A percentile compares a stretch with the other conserved stretches of the same genome.
Evolutionary conservation across 2,888 invertebrate genomes (phyloP).

Genomic region (Acronicta aceris): DNA sequence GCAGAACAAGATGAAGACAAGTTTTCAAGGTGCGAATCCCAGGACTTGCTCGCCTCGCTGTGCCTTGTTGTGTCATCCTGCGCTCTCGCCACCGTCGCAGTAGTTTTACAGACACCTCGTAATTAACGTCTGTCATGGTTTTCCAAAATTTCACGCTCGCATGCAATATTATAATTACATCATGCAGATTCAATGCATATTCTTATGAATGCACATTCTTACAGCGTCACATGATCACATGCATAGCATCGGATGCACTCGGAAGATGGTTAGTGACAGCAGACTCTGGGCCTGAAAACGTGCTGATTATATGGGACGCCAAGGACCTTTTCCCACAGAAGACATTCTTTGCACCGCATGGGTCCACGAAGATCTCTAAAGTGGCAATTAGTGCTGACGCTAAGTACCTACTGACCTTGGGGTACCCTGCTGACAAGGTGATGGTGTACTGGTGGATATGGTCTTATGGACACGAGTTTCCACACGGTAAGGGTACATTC

Average conservation of each 20-base stretch:
- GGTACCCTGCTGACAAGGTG: constrained; percentile 76
- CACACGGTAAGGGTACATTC: constrained; percentile 84
- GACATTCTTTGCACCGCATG: constrained; percentile 88
- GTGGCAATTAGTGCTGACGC: constrained; percentile 88
- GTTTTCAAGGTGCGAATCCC: too few relatives aligned
- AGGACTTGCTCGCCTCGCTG: too few relatives aligned
- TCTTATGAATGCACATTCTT: too few relatives aligned
- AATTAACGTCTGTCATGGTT: too few relatives aligned
- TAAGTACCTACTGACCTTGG: constrained; percentile 89
- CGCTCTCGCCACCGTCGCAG: too few relatives aligned
- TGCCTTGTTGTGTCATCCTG: too few relatives aligned
- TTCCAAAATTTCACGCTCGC: too few relatives aligned
- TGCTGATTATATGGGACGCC: constrained; percentile 90
- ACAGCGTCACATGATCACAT: constrained; percentile 86
- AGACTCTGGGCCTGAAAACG: constrained; percentile 88
- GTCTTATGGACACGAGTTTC: constrained; percentile 85
- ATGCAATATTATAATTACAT: too few relatives aligned
- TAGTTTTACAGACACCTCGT: too few relatives aligned
- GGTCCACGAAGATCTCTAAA: constrained; percentile 71
- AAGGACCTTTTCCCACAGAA: constrained; percentile 82
- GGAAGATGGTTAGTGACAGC: constrained; percentile 90
- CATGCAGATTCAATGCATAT: too few relatives aligned
- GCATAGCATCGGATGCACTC: constrained; percentile 81
- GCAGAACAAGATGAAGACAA: too few relatives aligned
- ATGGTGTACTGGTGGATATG: constrained; percentile 90